Evolutionary conservation across 1,140 invertebrate species (phyloP).

Genomic region (Aphis craccivora): DNA sequence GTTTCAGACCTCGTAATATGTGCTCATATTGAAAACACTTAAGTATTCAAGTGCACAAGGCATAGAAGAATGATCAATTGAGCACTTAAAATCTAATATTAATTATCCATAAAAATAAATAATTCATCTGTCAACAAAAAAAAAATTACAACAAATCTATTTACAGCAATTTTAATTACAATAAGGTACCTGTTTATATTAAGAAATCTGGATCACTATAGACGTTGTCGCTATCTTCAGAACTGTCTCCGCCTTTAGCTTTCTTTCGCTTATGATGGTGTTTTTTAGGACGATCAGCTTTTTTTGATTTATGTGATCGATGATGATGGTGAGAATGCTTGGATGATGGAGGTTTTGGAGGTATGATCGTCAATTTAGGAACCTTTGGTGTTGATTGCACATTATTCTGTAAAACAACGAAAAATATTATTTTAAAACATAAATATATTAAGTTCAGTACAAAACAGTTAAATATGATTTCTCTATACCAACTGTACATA

Average conservation of each 20-base stretch:
- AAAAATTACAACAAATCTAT: conserved; percentile 52
- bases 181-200: conserved; percentile 63
- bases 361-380: conserved; percentile 68
- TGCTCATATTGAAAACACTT: conserved; percentile 9
- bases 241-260: conserved; percentile 69
- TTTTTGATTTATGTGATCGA: conserved; percentile 68
- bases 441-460: background rate
- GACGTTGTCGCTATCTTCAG: conserved; percentile 73
- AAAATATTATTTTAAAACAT: background rate
- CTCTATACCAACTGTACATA: no score
- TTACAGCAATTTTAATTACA: conserved; percentile 46
- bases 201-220: conserved; percentile 77
- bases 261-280: conserved; percentile 75
- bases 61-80: conserved; percentile 45
- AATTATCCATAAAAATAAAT: conserved; percentile 57
- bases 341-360: conserved; percentile 65
- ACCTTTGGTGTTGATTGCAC: conserved; percentile 66
- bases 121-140: conserved; percentile 49
- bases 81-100: conserved; percentile 56
- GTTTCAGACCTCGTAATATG: conserved; percentile 43
- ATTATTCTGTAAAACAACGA: conserved; percentile 10
- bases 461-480: no score
- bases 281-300: conserved; percentile 70
- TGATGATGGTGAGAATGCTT: conserved; percentile 66
- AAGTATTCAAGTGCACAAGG: conserved; percentile 20